phyloP scores from a whole-genome alignment of 2,888 invertebrate genomes.

The Ceraclea dissimilis region DNA sequence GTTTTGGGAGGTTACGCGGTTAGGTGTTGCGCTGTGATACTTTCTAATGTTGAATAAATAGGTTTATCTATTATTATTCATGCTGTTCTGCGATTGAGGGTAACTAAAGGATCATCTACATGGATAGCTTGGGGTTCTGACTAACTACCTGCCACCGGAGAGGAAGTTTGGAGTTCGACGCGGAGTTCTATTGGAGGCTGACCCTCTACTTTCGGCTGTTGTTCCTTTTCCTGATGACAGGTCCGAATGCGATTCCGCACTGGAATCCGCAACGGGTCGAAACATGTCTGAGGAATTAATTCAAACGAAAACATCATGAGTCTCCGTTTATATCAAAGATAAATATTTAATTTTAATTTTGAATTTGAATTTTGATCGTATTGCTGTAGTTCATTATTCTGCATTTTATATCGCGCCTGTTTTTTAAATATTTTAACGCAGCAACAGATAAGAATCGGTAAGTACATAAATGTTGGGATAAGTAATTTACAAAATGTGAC shows the following conservation, averaged over 20 bases:
- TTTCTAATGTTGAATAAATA: too few species aligned
- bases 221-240: constrained; percentile 29
- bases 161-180: constrained; percentile 7
- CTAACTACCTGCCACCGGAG: constrained; percentile 23
- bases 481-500: too few species aligned
- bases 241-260: constrained; percentile 36
- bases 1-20: too few species aligned
- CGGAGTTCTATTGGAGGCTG: constrained; percentile 11
- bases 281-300: constrained; percentile 33
- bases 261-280: constrained; percentile 40
- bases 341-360: too few species aligned
- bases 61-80: background rate
- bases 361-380: too few species aligned
- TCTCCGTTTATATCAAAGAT: too few species aligned
- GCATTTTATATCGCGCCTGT: too few species aligned
- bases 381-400: too few species aligned
- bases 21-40: too few species aligned
- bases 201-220: constrained; percentile 26
- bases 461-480: too few species aligned
- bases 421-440: too few species aligned
- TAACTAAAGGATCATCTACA: background rate
- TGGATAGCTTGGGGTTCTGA: constrained; percentile 15
- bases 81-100: background rate
- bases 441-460: too few species aligned
- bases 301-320: background rate